phyloP scores from a whole-genome alignment of 2,888 invertebrate species.

The Lasioglossum oenotherae region DNA sequence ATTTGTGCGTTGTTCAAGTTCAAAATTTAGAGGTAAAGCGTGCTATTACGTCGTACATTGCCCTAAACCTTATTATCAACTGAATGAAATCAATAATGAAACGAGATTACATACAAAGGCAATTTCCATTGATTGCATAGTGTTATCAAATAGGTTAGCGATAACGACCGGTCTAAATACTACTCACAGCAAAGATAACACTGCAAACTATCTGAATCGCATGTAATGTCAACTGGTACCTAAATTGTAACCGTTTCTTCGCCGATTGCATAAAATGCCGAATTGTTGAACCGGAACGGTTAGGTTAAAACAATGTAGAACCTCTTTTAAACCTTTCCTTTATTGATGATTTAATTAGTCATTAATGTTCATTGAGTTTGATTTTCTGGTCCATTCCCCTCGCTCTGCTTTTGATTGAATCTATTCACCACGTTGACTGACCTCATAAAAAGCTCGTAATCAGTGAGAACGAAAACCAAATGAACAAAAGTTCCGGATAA shows the following conservation, averaged over 20 bases:
- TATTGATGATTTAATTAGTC: conserved; percentile 41
- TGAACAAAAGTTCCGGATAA: background rate
- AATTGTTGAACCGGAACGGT: background rate
- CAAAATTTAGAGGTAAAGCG: background rate
- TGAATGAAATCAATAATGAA: background rate
- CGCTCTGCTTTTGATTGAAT: conserved; percentile 47
- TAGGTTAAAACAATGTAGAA: background rate
- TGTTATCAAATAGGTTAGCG: conserved; percentile 25
- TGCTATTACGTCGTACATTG: background rate
- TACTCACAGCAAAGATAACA: conserved; percentile 12
- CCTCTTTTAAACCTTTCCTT: conserved; percentile 15
- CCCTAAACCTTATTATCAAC: background rate
- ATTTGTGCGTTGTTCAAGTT: background rate
- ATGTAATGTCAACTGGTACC: background rate
- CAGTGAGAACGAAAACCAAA: background rate
- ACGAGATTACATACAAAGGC: background rate
- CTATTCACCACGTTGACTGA: conserved; percentile 24
- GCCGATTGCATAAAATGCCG: background rate
- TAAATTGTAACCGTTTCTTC: background rate
- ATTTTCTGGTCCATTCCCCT: conserved; percentile 55
- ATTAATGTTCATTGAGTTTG: conserved; percentile 61
- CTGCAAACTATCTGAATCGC: background rate
- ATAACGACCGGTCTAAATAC: conserved; percentile 28
- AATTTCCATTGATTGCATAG: conserved; percentile 12
- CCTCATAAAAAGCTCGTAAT: conserved; percentile 16